Evolutionary conservation across 2,888 invertebrate genomes (phyloP), one percentile per base, ranked within the genome.

Genomic region (Bugula neritina): DNA sequence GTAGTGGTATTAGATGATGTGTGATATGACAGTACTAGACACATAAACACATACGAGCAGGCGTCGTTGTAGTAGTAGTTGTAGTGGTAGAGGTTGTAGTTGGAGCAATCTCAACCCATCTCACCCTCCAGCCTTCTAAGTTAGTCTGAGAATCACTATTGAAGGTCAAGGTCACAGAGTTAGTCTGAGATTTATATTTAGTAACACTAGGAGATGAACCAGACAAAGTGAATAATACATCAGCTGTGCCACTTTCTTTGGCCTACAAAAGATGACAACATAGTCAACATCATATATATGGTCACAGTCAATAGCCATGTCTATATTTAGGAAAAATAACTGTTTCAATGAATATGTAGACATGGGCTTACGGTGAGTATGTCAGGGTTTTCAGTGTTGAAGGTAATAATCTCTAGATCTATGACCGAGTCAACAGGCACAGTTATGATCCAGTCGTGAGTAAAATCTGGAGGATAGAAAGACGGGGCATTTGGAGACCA

Each of bases 361-460:
- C n/a, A n/a, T n/a, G n/a, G n/a, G n/a, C 63, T 63, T 63, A 63
- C 63, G 13, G 63, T 63, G 31, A 63, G 63, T 27, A 3, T 63
- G 34, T 63, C 63, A 13, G 29, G 2, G 63, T 25, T 29, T 31
- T 63, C 63, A 13, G 63, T 63, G n/a, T 63, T 63, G 31, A 63
- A 27, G 5, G 21, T 25, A 29, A 27, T 31, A 3, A 63, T 34
- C 63, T 63, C 63, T 25, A 63, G 27, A 10, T 63, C 63, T 31
- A 63, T n/a, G 31, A 31, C 31, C 3, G 63, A 63, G 63, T 27
- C 34, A 17, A 31, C 29, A 31, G 29, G 10, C 5, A 63, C 63
- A 63, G 63, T 29, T 25, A 63, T 31, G 2, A 5, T 31, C 63
- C 63, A 63, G 3, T 3, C 31, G 34, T 63, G 63, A 13, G 63